Conservation (phyloP, 2,113 vertebrate genomes). For the Trogon melanurus region DNA sequence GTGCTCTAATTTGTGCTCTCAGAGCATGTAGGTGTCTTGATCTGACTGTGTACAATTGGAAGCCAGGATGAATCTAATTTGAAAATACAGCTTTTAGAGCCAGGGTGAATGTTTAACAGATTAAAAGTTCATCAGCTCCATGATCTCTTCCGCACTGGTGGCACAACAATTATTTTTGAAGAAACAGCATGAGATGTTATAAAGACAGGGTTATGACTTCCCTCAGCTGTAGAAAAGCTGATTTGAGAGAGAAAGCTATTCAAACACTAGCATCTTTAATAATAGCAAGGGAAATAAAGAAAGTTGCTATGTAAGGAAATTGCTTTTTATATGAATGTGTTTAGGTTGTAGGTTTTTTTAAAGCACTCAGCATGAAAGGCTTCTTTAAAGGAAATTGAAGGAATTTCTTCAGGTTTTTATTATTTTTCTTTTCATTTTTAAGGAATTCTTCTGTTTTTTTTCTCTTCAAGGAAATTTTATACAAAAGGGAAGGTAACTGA, state of each 20-base stretch:
- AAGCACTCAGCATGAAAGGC: background rate
- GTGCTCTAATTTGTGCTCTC: background rate
- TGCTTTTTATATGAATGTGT: conserved; percentile 31
- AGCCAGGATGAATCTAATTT: background rate
- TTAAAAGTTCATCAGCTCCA: conserved; percentile 27
- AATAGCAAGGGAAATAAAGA: conserved; percentile 52
- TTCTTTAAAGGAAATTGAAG: conserved; percentile 1
- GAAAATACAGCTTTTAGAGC: background rate
- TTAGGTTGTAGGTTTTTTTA: background rate
- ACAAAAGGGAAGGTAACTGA: background rate
- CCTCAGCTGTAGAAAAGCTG: conserved; percentile 30
- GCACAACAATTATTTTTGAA: conserved; percentile 47
- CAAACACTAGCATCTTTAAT: conserved; percentile 39
- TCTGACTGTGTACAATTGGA: background rate
- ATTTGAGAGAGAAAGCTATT: conserved; percentile 35
- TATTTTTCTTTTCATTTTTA: background rate
- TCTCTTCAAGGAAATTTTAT: background rate
- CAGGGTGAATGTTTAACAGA: conserved; percentile 14
- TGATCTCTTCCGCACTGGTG: conserved; percentile 16
- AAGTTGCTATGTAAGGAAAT: conserved; percentile 47
- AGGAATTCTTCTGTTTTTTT: background rate
- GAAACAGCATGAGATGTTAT: conserved; percentile 43
- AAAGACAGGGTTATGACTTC: conserved; percentile 39
- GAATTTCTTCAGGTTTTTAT: background rate
- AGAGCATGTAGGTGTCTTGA: background rate